Percentiles rank a stretch among this genome's conserved stretches.
These are phyloP conservation scores for Procavia capensis DNA, from an alignment of 2,113 vertebrate genomes.

Conservation along the genomic window DNA sequence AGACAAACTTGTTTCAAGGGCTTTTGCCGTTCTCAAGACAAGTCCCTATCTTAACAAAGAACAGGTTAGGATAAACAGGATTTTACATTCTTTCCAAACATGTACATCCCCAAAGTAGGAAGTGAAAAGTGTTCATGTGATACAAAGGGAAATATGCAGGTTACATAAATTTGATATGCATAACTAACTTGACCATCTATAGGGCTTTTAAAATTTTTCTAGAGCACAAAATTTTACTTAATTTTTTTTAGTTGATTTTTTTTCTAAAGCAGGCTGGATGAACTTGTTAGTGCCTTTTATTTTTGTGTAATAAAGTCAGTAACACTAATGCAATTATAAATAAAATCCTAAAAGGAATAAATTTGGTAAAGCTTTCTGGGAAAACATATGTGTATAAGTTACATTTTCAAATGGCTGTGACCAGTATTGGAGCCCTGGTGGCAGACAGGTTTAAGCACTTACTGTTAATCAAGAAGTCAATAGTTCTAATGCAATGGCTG, in stretches of 20 bases:
- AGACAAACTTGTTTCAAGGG: too few relatives aligned
- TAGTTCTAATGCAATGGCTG: too few relatives aligned
- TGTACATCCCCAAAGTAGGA: too few relatives aligned
- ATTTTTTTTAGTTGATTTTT: constrained; percentile 17
- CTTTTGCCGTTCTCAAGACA: too few relatives aligned
- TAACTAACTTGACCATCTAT: background rate
- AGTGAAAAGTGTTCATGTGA: background rate
- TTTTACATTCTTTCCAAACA: too few relatives aligned
- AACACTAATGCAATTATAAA: constrained; percentile 9
- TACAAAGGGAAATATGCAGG: background rate
- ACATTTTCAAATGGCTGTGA: background rate
- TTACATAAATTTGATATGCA: constrained; percentile 9
- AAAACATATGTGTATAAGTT: background rate
- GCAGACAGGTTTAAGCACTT: too few relatives aligned
- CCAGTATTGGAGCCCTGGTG: too few relatives aligned
- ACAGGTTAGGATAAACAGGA: too few relatives aligned
- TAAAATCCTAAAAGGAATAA: background rate
- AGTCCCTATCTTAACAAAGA: too few relatives aligned
- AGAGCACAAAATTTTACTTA: background rate
- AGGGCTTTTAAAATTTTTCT: background rate
- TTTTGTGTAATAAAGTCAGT: background rate
- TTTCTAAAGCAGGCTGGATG: background rate
- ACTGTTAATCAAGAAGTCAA: too few relatives aligned
- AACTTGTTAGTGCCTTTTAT: background rate
- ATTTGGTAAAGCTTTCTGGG: background rate